These are phyloP conservation scores for Thelaira solivaga DNA, from an alignment of 2,888 invertebrate genomes.

Conservation along the genomic window DNA sequence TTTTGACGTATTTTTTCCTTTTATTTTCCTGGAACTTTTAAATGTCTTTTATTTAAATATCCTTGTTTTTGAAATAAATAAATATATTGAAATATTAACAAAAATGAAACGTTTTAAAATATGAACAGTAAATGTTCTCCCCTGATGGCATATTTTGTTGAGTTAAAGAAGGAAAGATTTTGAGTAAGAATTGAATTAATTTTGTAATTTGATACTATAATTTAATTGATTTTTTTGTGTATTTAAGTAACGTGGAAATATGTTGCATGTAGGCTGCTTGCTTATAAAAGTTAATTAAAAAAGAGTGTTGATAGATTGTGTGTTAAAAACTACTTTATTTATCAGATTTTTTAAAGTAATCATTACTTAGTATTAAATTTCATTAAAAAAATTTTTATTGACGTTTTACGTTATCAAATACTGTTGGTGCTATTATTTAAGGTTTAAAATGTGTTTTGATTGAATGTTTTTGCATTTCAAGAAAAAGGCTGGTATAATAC, in stretches of 20 bases:
- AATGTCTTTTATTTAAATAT: too few relatives aligned
- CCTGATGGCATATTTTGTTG: constrained; percentile 22
- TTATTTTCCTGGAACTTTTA: too few relatives aligned
- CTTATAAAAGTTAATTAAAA: background rate
- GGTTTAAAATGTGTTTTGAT: background rate
- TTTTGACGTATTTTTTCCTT: too few relatives aligned
- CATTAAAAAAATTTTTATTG: background rate
- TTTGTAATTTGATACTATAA: constrained; percentile 53
- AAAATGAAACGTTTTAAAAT: background rate
- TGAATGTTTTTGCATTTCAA: too few relatives aligned
- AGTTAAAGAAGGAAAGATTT: background rate
- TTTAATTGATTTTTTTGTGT: constrained; percentile 49
- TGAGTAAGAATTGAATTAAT: constrained; percentile 11
- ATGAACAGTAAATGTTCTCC: constrained; percentile 27
- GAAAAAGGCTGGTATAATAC: too few relatives aligned
- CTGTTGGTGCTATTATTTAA: background rate
- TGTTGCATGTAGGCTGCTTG: background rate
- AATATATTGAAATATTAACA: background rate
- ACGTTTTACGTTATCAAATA: background rate
- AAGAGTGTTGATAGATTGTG: constrained; percentile 28
- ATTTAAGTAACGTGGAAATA: constrained; percentile 11
- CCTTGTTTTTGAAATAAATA: too few relatives aligned
- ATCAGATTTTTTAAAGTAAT: background rate
- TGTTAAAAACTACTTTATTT: background rate
- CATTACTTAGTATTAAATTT: constrained; percentile 8